Evolutionary conservation across 2,888 invertebrate species (phyloP).

Genomic region (Polia nebulosa): DNA sequence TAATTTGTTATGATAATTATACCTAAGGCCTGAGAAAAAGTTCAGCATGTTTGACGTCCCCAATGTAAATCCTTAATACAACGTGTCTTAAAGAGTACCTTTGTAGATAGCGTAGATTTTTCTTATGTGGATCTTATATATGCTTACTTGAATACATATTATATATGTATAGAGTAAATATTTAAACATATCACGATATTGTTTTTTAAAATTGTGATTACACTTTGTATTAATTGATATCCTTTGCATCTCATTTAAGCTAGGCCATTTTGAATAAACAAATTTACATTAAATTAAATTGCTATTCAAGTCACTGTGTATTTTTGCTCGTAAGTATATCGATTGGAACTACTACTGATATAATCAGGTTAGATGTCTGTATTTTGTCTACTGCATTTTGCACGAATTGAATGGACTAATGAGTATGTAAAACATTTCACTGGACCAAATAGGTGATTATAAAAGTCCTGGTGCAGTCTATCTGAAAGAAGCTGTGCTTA

Average conservation of each 20-base stretch:
- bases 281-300: constrained; percentile 62
- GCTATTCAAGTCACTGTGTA: constrained; percentile 54
- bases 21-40: constrained; percentile 86
- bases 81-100: constrained; percentile 90
- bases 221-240: constrained; percentile 61
- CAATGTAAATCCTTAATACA: constrained; percentile 76
- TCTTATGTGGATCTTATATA: constrained; percentile 70
- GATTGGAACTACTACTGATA: constrained; percentile 54
- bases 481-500: constrained; percentile 51
- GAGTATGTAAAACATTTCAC: constrained; percentile 50
- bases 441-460: constrained; percentile 66
- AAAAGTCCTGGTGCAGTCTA: constrained; percentile 43
- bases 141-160: constrained; percentile 75
- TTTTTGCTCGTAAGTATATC: constrained; percentile 57
- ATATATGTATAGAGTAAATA: constrained; percentile 76
- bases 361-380: constrained; percentile 60
- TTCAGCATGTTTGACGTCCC: constrained; percentile 82
- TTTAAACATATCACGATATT: constrained; percentile 76
- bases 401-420: constrained; percentile 48
- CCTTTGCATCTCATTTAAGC: constrained; percentile 61
- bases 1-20: constrained; percentile 85
- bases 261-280: constrained; percentile 56
- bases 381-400: constrained; percentile 58
- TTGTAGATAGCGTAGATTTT: constrained; percentile 79
- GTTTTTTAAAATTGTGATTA: constrained; percentile 64